Conservation (phyloP, 2,113 vertebrate genomes). For the Etia nguti region DNA sequence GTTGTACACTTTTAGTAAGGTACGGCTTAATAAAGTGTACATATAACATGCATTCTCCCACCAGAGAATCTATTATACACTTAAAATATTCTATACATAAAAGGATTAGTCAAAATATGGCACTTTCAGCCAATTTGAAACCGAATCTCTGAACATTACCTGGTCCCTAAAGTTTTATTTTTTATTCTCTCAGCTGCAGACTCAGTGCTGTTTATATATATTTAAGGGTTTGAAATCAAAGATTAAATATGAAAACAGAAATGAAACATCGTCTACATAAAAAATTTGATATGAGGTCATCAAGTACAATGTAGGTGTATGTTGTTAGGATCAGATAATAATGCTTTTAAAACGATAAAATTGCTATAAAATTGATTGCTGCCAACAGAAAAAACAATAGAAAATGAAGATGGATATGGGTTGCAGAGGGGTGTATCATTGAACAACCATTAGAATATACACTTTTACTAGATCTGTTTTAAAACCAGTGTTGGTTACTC, state of each 20-base stretch:
- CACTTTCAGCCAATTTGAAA: neutral
- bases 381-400: neutral
- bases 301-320: neutral
- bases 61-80: neutral
- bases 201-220: neutral
- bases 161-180: neutral
- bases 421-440: neutral
- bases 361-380: neutral
- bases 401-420: neutral
- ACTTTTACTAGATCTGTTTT: neutral
- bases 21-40: neutral
- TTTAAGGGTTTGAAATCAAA: neutral
- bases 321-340: neutral
- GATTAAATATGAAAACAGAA: neutral
- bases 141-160: neutral
- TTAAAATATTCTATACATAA: neutral
- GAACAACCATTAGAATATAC: neutral
- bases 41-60: neutral
- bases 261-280: neutral
- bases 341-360: neutral
- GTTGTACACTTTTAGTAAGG: neutral
- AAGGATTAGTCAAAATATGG: neutral
- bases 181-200: neutral
- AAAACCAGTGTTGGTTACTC: neutral
- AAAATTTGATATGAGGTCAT: neutral